phyloP scores from a whole-genome alignment of 2,113 vertebrate genomes.

The Neolamprologus ventralis region DNA sequence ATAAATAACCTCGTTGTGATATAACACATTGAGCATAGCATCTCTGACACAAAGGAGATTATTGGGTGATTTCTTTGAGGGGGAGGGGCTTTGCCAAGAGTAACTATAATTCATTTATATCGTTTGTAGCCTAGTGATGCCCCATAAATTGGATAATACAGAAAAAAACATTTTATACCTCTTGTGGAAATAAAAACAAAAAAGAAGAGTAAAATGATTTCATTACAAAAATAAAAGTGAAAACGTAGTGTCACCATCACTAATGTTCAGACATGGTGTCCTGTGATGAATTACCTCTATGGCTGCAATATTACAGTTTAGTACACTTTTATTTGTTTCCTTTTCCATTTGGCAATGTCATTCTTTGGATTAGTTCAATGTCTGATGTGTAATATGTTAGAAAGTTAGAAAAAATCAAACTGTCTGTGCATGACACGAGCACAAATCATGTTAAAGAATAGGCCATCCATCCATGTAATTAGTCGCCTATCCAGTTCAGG shows the following conservation, averaged over 20 bases:
- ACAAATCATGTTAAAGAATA: neutral
- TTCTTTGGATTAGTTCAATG: neutral
- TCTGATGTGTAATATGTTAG: neutral
- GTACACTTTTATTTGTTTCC: neutral
- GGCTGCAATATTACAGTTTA: neutral
- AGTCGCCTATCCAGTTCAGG: neutral
- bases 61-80: constrained; percentile 34
- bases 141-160: neutral
- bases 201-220: neutral
- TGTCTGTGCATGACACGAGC: neutral
- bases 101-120: neutral
- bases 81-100: neutral
- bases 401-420: neutral
- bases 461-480: neutral
- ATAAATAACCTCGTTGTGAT: constrained; percentile 3
- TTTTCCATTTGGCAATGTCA: neutral
- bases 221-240: neutral
- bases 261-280: neutral
- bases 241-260: neutral
- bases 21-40: constrained; percentile 19
- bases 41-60: constrained; percentile 30
- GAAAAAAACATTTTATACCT: neutral
- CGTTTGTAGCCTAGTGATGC: neutral
- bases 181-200: neutral
- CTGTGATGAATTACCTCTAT: neutral